Conservation (phyloP, 2,797 vertebrate genomes). For the Ptychadena robeensis region DNA sequence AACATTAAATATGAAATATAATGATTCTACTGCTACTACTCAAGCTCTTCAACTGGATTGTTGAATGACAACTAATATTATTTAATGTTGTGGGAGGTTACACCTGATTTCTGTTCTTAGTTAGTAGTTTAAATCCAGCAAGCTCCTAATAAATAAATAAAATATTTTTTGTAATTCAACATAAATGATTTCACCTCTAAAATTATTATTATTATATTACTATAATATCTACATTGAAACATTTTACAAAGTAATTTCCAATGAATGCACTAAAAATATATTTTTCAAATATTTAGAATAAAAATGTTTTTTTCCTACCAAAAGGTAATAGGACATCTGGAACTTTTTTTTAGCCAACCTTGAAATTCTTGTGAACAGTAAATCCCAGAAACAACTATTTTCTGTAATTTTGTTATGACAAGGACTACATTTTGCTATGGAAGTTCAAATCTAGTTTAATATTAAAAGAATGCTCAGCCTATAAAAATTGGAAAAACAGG, state of each 20-base stretch:
- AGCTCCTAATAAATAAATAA: too few relatives aligned
- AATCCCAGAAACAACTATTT: constrained; percentile 48
- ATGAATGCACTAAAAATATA: neutral
- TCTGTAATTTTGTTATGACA: constrained; percentile 42
- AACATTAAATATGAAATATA: too few relatives aligned
- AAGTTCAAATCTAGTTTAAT: constrained; percentile 36
- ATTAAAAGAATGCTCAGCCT: neutral
- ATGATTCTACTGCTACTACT: too few relatives aligned
- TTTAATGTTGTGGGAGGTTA: too few relatives aligned
- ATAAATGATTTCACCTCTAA: too few relatives aligned
- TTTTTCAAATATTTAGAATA: neutral
- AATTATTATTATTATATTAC: too few relatives aligned
- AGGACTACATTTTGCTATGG: neutral
- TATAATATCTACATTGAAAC: too few relatives aligned
- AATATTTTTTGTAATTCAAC: too few relatives aligned
- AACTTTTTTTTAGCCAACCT: constrained; percentile 20
- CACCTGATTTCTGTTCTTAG: too few relatives aligned
- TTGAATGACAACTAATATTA: too few relatives aligned
- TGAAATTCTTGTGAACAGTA: constrained; percentile 27
- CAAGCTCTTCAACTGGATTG: too few relatives aligned
- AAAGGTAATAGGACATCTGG: constrained; percentile 49
- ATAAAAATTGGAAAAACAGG: neutral
- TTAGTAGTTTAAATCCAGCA: too few relatives aligned
- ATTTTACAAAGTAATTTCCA: neutral
- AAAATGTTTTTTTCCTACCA: neutral